Evolutionary conservation across 2,888 invertebrate genomes (phyloP).

Genomic region (Parthenolecanium corni): DNA sequence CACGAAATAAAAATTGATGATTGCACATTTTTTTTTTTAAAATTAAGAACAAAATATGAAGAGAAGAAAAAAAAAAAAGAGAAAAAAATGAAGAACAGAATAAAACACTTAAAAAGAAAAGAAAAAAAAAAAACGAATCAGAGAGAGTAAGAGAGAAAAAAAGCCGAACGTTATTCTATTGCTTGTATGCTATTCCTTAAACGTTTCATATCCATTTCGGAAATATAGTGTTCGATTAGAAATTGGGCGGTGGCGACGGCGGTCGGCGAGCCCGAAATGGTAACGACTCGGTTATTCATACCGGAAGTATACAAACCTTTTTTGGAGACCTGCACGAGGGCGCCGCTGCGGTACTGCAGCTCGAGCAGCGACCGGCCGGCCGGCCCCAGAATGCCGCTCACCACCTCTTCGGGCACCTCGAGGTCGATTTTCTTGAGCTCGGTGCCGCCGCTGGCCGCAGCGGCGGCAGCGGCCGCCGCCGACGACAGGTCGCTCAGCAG

Average conservation of each 20-base stretch:
- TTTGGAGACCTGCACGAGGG: slow-evolving; percentile 96
- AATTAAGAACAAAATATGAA: background rate
- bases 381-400: slow-evolving; percentile 92
- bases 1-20: background rate
- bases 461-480: slow-evolving; percentile 34
- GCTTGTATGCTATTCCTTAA: slow-evolving; percentile 9
- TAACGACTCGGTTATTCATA: slow-evolving; percentile 92
- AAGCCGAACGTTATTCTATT: background rate
- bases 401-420: slow-evolving; percentile 90
- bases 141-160: background rate
- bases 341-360: slow-evolving; percentile 93
- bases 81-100: too few species aligned
- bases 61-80: background rate
- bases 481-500: slow-evolving; percentile 16
- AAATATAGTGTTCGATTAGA: slow-evolving; percentile 92
- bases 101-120: background rate
- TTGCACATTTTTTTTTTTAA: too few species aligned
- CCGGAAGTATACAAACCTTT: slow-evolving; percentile 95
- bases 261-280: slow-evolving; percentile 79
- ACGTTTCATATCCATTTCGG: slow-evolving; percentile 89
- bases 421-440: slow-evolving; percentile 74
- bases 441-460: slow-evolving; percentile 45
- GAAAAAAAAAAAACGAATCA: background rate
- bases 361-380: slow-evolving; percentile 93
- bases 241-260: slow-evolving; percentile 86